Evolutionary conservation across 2,797 vertebrate species (phyloP).

Genomic region (Cyclopterus lumpus): DNA sequence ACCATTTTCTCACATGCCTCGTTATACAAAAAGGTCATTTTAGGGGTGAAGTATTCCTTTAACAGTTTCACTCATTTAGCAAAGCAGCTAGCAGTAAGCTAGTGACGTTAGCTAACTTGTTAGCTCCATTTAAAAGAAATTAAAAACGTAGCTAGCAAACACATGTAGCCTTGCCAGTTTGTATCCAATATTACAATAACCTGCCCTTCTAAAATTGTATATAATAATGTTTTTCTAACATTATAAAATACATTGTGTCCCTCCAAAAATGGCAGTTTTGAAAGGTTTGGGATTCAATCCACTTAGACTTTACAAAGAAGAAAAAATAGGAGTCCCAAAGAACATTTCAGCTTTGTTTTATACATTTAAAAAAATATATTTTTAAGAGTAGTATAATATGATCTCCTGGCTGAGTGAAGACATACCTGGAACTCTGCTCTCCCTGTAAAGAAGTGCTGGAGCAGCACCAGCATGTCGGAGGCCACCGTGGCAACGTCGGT

Average conservation of each 20-base stretch:
- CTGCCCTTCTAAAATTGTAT: background rate
- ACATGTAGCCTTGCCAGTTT: background rate
- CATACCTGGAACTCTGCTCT: conserved; percentile 90
- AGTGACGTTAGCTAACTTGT: too few relatives aligned
- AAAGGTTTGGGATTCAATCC: background rate
- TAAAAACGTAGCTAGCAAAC: background rate
- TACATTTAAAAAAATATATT: too few relatives aligned
- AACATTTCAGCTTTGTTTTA: too few relatives aligned
- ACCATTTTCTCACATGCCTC: background rate
- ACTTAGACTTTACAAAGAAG: background rate
- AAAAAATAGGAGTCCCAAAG: too few relatives aligned
- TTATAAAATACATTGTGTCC: too few relatives aligned
- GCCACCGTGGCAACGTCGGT: conserved; percentile 87
- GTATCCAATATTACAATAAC: background rate
- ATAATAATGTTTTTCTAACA: too few relatives aligned
- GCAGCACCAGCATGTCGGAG: conserved; percentile 93
- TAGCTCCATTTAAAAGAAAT: too few relatives aligned
- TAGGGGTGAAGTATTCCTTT: background rate
- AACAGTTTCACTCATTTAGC: background rate
- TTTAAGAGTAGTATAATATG: background rate
- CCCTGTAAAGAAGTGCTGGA: conserved; percentile 86
- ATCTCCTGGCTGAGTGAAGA: background rate
- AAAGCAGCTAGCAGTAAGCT: background rate
- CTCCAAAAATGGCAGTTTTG: background rate
- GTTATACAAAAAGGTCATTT: background rate